A percentile compares a stretch with the other conserved stretches of the same genome.
Evolutionary conservation across 2,888 invertebrate genomes (phyloP).

Genomic region (Drosophila tripunctata): DNA sequence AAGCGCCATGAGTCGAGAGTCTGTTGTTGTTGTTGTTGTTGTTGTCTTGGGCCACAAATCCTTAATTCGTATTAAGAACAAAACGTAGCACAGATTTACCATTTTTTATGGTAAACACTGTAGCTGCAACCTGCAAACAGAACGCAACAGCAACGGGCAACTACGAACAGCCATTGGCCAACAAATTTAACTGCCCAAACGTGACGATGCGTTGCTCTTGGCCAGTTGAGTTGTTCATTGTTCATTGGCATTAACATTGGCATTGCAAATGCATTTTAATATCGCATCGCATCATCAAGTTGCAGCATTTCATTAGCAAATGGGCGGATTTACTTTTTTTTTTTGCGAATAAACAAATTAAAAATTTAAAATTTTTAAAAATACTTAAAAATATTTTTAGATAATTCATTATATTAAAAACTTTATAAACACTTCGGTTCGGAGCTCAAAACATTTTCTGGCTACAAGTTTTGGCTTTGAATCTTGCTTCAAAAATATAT

Average conservation of each 20-base stretch:
- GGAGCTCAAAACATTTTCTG: too few species aligned
- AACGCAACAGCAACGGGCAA: slow-evolving; percentile 28
- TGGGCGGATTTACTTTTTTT: slow-evolving; percentile 39
- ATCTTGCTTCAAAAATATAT: too few species aligned
- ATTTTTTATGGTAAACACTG: slow-evolving; percentile 76
- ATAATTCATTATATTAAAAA: too few species aligned
- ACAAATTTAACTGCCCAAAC: slow-evolving; percentile 71
- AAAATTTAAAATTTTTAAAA: too few species aligned
- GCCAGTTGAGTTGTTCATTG: too few species aligned
- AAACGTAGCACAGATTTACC: slow-evolving; percentile 75
- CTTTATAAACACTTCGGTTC: too few species aligned
- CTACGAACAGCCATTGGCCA: slow-evolving; percentile 55
- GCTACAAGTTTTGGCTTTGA: too few species aligned
- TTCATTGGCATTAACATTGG: slow-evolving; percentile 18
- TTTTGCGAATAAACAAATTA: too few species aligned
- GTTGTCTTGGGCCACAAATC: slow-evolving; percentile 14
- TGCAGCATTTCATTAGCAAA: slow-evolving; percentile 46
- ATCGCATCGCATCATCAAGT: slow-evolving; percentile 31
- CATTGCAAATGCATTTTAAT: slow-evolving; percentile 40
- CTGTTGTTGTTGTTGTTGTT: too few species aligned
- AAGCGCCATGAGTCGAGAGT: too few species aligned
- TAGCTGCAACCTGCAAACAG: slow-evolving; percentile 4
- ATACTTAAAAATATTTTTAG: too few species aligned
- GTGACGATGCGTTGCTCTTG: slow-evolving; percentile 59
- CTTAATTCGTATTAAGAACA: slow-evolving; percentile 37